Base-by-base conservation (phyloP, 1,140 invertebrate genomes). In the Sycobia sp. region DNA sequence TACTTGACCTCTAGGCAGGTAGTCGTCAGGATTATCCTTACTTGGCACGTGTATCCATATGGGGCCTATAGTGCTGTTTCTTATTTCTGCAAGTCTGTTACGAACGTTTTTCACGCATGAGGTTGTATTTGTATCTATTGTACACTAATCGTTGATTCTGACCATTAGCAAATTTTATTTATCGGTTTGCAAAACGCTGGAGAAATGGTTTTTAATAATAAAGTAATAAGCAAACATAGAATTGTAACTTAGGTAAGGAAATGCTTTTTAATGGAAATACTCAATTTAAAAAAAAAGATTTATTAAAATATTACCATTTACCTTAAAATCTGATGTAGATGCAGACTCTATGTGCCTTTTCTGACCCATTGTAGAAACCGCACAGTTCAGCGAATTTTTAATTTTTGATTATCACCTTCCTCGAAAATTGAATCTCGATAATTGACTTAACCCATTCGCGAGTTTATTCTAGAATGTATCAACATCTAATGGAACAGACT, bases 11-110 rank as follows among this genome's bases (percentile, higher is more conserved):
- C 53, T 34, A 14, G 61, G 61, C 4, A 64, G 16, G 39, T 65
- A 18, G 41, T 76, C 75, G 1, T 72, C 74, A 4, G 77, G 74
- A 46, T 76, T 78, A 20, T 71, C 50, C 34, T 65, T 32, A 14
- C 54, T 18, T 0, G n/a, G 67, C 57, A 34, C 32, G 11, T 34
- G 5, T 34, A 11, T 7, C n/a, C n/a, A n/a, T n/a, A n/a, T n/a
- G n/a, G n/a, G n/a, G n/a, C n/a, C n/a, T n/a, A n/a, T n/a, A n/a
- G n/a, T 7, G 4, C 51, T 34, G n/a, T 71, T 50, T 43, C 70
- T 61, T 27, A 76, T 76, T 60, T 70, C 49, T 1, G 64, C 32
- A 3, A 74, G 66, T 22, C 70, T 41, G 50, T 68, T 1, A 55
- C 67, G 16, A 59, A 67, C 10, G 57, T 61, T 29, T 61, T 57